Evolutionary conservation across 2,797 vertebrate genomes (phyloP), one percentile per base, ranked within the genome.

Genomic region (Emys orbicularis): DNA sequence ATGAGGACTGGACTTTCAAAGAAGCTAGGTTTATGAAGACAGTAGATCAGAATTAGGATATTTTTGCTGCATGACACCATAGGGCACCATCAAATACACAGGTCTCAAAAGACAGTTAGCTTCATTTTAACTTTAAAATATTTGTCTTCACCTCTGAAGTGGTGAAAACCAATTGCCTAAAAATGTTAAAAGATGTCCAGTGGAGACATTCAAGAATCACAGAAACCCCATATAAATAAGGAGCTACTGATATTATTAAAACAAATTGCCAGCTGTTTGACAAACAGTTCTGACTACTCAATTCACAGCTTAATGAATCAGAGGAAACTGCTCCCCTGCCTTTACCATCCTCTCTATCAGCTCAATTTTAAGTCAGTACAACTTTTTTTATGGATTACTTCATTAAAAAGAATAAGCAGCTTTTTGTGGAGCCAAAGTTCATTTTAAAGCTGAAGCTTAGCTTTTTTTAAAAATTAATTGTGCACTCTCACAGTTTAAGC

Each of bases 301-400:
- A n/a, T 93, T 89, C 68, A 68, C 10, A 6, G 34, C n/a, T 83
- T 86, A 83, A 86, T 93, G 68, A 89, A 93, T 93, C 79, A 93
- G 79, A 23, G 65, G 86, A 41, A 93, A 89, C 50, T 74, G 68
- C 79, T 93, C 87, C 83, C 79, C 80, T 89, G 79, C 50, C 50
- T 83, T 57, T 41, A 59, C 29, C 50, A 86, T 86, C 72, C 83
- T 52, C 77, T 79, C 83, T 86, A 68, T 83, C 72, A 41, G 50
- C 50, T 89, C 65, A 68, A 54, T 89, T 86, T 86, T 68, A 79
- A 56, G 79, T 79, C 72, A 86, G 50, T 86, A 89, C 54, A 86
- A 49, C 18, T 81, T 79, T 89, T 65, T 10, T 23, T 65, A 82
- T 85, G 53, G 49, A 89, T 89, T 83, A 68, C 79, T 68, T 89